Evolutionary conservation across 2,797 vertebrate genomes (phyloP).

Genomic region (Xerus rutilus): DNA sequence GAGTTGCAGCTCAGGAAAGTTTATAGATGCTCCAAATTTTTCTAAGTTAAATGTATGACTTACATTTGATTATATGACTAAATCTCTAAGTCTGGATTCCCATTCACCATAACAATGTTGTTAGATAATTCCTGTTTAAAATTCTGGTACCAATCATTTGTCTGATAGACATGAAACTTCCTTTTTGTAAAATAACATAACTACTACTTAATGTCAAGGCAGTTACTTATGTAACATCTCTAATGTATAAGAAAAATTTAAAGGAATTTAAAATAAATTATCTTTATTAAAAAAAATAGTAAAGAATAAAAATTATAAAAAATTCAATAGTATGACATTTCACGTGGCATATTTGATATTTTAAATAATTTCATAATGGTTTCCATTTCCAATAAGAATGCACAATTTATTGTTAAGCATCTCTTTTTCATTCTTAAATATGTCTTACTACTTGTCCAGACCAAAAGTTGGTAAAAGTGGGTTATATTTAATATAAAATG

Average conservation of each 20-base stretch:
- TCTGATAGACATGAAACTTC: slow-evolving; percentile 25
- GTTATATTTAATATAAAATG: slow-evolving; percentile 32
- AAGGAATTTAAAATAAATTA: slow-evolving; percentile 33
- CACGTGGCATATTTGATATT: slow-evolving; percentile 31
- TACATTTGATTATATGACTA: slow-evolving; percentile 16
- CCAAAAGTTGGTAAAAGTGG: slow-evolving; percentile 38
- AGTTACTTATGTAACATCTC: neutral
- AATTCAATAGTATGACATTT: neutral
- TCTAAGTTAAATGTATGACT: slow-evolving; percentile 59
- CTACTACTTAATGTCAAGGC: neutral
- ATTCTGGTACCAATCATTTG: slow-evolving; percentile 20
- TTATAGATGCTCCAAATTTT: slow-evolving; percentile 58
- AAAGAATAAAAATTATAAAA: slow-evolving; percentile 33
- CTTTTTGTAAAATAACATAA: slow-evolving; percentile 57
- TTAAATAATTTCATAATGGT: slow-evolving; percentile 36
- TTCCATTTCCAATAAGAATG: slow-evolving; percentile 31
- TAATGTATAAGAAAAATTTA: slow-evolving; percentile 37
- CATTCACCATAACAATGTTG: slow-evolving; percentile 20
- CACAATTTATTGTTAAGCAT: slow-evolving; percentile 17
- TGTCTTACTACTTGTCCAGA: slow-evolving; percentile 7
- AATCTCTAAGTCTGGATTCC: slow-evolving; percentile 16
- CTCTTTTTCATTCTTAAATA: slow-evolving; percentile 42
- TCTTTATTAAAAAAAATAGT: slow-evolving; percentile 27
- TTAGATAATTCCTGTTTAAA: slow-evolving; percentile 59
- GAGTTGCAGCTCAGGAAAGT: slow-evolving; percentile 33